Evolutionary conservation across 2,888 invertebrate species (phyloP).

Genomic region (Mythimna loreyi): DNA sequence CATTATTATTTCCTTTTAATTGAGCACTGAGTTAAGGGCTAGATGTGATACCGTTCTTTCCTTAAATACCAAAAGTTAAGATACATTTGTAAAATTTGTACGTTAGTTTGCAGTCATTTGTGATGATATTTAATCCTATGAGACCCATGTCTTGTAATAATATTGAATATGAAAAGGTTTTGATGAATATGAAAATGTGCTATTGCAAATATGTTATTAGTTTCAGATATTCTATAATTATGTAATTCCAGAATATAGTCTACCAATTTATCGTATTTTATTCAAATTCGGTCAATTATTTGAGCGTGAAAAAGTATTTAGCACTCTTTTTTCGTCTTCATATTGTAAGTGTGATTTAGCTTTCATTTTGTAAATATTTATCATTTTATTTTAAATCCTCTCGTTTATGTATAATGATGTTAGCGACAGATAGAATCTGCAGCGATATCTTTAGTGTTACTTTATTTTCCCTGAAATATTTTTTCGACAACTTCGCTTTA

Average conservation of each 20-base stretch:
- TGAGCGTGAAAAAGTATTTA: background rate
- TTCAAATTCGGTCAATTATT: background rate
- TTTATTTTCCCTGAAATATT: background rate
- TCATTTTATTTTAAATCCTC: too few relatives aligned
- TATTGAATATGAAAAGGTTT: too few relatives aligned
- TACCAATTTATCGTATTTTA: background rate
- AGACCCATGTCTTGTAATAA: too few relatives aligned
- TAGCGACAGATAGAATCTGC: background rate
- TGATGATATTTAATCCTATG: too few relatives aligned
- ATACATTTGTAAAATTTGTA: background rate
- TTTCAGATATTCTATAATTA: too few relatives aligned
- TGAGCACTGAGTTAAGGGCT: conserved; percentile 32
- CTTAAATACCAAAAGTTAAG: background rate
- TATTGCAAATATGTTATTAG: too few relatives aligned
- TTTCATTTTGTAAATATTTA: background rate
- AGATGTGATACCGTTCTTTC: background rate
- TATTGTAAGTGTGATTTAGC: background rate
- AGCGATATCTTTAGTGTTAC: background rate
- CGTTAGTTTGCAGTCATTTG: too few relatives aligned
- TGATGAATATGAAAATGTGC: too few relatives aligned
- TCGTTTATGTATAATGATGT: background rate
- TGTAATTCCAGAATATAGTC: background rate
- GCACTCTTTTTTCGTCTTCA: too few relatives aligned
- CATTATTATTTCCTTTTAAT: background rate
- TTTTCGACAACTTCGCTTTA: conserved; percentile 38